phyloP scores from a whole-genome alignment of 2,888 invertebrate species.

The Caenorhabditis wallacei region DNA sequence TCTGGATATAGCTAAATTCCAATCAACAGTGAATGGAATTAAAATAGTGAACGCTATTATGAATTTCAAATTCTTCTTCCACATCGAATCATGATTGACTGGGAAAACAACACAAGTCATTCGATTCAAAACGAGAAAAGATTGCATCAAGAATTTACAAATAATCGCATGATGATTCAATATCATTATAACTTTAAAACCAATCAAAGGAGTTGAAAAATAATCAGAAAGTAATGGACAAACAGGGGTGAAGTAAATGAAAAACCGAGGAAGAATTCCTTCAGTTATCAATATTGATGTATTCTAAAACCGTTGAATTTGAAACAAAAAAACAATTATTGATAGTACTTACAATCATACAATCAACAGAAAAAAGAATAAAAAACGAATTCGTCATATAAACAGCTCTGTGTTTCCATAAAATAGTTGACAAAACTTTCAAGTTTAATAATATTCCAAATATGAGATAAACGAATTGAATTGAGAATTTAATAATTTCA shows the following conservation, averaged over 20 bases:
- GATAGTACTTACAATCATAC: conserved; percentile 20
- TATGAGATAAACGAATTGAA: conserved; percentile 9
- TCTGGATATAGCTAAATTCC: conserved; percentile 36
- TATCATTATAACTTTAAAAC: conserved; percentile 35
- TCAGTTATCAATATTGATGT: conserved; percentile 8
- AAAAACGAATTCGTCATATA: conserved; percentile 20
- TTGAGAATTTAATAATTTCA: conserved; percentile 17
- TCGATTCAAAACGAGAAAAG: conserved; percentile 37
- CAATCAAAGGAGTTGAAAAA: conserved; percentile 15
- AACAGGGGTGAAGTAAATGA: conserved; percentile 36
- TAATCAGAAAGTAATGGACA: not conserved
- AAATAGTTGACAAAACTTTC: conserved; percentile 2
- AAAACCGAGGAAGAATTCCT: conserved; percentile 3
- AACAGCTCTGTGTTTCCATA: not conserved
- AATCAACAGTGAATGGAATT: conserved; percentile 24
- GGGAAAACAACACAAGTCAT: conserved; percentile 44
- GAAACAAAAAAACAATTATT: no score
- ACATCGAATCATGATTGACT: conserved; percentile 2
- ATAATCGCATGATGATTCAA: conserved; percentile 18
- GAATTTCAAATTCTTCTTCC: not conserved
- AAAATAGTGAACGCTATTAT: not conserved
- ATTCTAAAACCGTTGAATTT: conserved; percentile 16
- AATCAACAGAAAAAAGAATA: conserved; percentile 25
- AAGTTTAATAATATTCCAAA: conserved; percentile 15
- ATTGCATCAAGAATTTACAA: conserved; percentile 32